phyloP scores from a whole-genome alignment of 2,113 vertebrate species.

The Typhlomys cinereus region DNA sequence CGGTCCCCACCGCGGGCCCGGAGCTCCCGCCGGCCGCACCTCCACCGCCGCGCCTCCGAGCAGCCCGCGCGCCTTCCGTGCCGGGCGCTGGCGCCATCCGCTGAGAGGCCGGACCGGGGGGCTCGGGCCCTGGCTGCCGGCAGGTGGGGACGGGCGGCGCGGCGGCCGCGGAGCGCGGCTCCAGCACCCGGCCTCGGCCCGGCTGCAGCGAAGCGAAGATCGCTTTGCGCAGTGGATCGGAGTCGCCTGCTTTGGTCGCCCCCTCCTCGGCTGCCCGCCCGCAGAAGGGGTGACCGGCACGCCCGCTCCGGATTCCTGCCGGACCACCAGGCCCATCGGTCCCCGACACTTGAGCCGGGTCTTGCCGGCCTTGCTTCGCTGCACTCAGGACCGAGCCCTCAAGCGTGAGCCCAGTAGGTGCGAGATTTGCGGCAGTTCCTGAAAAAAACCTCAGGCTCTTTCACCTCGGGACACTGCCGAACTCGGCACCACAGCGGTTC shows the following conservation, averaged over 20 bases:
- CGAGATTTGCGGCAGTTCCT: background rate
- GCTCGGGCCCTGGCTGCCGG: background rate
- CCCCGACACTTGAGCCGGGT: background rate
- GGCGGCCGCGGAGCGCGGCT: constrained; percentile 14
- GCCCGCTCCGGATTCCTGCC: background rate
- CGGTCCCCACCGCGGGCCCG: constrained; percentile 8
- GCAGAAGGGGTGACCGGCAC: background rate
- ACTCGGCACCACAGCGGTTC: background rate
- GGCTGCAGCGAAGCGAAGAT: constrained; percentile 73
- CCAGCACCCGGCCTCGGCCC: constrained; percentile 48
- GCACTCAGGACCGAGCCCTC: background rate
- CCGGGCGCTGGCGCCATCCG: background rate
- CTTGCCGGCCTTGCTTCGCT: background rate
- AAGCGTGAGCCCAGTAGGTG: background rate
- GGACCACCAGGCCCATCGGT: background rate
- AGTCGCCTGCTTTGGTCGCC: background rate
- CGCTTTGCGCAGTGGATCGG: background rate
- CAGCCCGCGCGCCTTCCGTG: background rate
- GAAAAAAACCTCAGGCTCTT: background rate
- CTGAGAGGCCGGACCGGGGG: background rate
- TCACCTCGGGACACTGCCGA: background rate
- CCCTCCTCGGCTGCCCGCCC: background rate
- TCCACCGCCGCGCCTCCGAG: background rate
- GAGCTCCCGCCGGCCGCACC: background rate
- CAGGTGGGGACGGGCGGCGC: constrained; percentile 66